A percentile compares a stretch with the other conserved stretches of the same genome.
Evolutionary conservation across 2,888 invertebrate species (phyloP).

Genomic region (Leptura quadrifasciata): DNA sequence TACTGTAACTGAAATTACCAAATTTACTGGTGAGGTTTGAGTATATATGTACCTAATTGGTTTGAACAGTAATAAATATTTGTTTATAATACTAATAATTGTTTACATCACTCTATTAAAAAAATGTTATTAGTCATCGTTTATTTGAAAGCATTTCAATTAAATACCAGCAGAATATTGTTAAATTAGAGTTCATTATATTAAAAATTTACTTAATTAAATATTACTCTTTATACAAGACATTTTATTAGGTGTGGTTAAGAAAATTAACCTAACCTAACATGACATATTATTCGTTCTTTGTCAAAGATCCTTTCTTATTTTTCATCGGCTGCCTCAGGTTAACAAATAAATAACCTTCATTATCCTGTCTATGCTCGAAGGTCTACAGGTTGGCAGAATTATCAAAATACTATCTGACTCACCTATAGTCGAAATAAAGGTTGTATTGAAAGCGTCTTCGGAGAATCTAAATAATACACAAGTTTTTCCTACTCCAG

Average conservation of each 20-base stretch:
- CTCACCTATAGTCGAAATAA: conserved; percentile 97
- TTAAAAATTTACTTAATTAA: conserved; percentile 38
- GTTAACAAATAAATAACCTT: conserved; percentile 46
- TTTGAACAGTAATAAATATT: conserved; percentile 28
- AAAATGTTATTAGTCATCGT: conserved; percentile 41
- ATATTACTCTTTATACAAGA: conserved; percentile 40
- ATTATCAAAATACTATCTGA: conserved; percentile 57
- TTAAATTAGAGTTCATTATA: conserved; percentile 40
- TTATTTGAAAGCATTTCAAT: conserved; percentile 28
- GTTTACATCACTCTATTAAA: conserved; percentile 37
- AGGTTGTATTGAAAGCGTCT: conserved; percentile 95
- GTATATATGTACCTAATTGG: too few species aligned
- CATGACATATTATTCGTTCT: conserved; percentile 7
- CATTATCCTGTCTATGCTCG: conserved; percentile 46
- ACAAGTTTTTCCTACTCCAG: conserved; percentile 96
- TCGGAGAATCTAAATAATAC: conserved; percentile 96
- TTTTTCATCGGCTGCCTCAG: conserved; percentile 31
- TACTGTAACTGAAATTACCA: conserved; percentile 10
- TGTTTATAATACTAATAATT: conserved; percentile 34
- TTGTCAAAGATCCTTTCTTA: conserved; percentile 19
- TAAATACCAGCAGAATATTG: conserved; percentile 28
- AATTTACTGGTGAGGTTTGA: conserved; percentile 11
- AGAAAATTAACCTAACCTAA: conserved; percentile 51
- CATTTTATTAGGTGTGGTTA: conserved; percentile 59
- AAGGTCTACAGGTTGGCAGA: conserved; percentile 57